These are phyloP conservation scores for Onychomys arenicola DNA, from an alignment of 2,797 vertebrate species.

Conservation along the genomic window DNA sequence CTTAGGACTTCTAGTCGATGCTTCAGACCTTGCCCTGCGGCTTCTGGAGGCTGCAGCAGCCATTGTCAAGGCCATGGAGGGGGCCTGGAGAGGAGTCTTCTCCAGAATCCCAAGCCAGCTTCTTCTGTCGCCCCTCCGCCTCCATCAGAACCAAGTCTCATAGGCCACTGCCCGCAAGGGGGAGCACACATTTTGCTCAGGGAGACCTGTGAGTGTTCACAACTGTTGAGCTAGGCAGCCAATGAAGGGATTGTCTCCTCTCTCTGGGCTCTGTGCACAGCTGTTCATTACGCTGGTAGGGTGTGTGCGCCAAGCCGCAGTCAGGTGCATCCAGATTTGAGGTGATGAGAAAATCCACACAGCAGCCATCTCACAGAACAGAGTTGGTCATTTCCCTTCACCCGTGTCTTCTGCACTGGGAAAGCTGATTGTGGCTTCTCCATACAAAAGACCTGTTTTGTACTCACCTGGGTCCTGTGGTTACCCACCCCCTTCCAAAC, in stretches of 20 bases:
- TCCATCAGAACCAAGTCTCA: background rate
- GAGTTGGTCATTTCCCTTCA: background rate
- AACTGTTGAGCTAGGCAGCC: background rate
- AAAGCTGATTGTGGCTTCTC: background rate
- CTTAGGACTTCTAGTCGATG: background rate
- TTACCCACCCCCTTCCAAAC: background rate
- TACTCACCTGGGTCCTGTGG: background rate
- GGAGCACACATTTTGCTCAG: background rate
- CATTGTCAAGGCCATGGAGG: background rate
- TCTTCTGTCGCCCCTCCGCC: background rate
- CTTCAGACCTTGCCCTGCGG: background rate
- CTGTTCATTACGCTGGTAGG: conserved; percentile 89
- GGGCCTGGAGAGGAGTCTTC: background rate
- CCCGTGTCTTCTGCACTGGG: background rate
- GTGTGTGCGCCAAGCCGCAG: conserved; percentile 90
- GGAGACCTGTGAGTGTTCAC: background rate
- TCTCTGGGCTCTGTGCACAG: conserved; percentile 89
- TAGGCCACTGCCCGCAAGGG: background rate
- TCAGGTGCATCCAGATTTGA: conserved; percentile 81
- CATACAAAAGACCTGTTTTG: background rate
- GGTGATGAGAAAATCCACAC: background rate
- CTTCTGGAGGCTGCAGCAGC: background rate
- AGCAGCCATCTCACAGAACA: background rate
- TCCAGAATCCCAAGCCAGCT: background rate
- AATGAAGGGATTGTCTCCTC: background rate